Percentiles rank a stretch among this genome's conserved stretches.
phyloP scores from a whole-genome alignment of 2,888 invertebrate species.

The Ophraella communa region DNA sequence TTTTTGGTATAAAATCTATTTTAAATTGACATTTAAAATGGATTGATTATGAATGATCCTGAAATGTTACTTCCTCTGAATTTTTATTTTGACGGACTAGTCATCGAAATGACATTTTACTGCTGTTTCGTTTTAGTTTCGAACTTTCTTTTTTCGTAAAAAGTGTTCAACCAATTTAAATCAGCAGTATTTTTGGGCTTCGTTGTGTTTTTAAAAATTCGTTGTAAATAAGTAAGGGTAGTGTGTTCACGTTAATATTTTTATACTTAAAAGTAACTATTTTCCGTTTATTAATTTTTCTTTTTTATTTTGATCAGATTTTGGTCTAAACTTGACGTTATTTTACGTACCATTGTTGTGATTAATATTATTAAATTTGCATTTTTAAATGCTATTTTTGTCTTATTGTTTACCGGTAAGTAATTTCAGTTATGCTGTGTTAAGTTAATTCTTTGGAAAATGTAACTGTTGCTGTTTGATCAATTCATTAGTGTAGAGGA shows the following conservation, averaged over 20 bases:
- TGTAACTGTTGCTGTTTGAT: too few species aligned
- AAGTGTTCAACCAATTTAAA: slow-evolving; percentile 12
- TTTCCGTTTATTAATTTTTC: slow-evolving; percentile 50
- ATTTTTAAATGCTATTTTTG: slow-evolving; percentile 41
- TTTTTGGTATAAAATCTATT: too few species aligned
- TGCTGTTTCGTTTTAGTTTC: slow-evolving; percentile 6
- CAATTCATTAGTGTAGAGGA: neutral
- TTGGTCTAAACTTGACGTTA: slow-evolving; percentile 54
- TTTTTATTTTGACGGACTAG: neutral
- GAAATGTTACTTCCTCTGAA: neutral
- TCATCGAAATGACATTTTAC: neutral
- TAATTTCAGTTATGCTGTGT: slow-evolving; percentile 25
- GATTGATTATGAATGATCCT: neutral
- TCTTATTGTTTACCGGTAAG: slow-evolving; percentile 34
- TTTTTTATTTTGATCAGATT: slow-evolving; percentile 45
- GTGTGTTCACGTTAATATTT: slow-evolving; percentile 55
- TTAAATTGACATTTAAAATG: neutral
- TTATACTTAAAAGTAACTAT: slow-evolving; percentile 53
- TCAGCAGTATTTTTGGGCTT: slow-evolving; percentile 39
- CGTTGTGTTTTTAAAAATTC: slow-evolving; percentile 49
- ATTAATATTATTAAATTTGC: slow-evolving; percentile 48
- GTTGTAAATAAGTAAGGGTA: slow-evolving; percentile 57
- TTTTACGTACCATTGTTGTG: slow-evolving; percentile 57
- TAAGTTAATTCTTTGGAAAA: slow-evolving; percentile 16
- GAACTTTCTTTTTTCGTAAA: neutral